Evolutionary conservation across 2,113 vertebrate genomes (phyloP), one percentile per base, ranked within the genome.

Genomic region (Cacatua alba): DNA sequence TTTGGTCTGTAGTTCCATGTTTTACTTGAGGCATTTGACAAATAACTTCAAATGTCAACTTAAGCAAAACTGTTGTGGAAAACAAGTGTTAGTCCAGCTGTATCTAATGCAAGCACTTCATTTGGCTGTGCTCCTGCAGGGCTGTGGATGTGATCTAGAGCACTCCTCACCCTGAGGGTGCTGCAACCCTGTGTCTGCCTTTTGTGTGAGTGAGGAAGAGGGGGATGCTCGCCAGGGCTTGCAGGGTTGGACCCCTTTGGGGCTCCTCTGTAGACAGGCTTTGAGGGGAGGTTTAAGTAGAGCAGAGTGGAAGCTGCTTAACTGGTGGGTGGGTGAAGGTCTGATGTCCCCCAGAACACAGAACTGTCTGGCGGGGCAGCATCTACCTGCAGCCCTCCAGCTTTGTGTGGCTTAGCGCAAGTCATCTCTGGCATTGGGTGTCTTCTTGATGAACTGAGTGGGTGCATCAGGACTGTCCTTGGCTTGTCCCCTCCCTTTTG

Each of bases 161-260:
- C 53, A 29, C 26, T 53, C 9, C 63, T 82, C 16, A 11, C 51
- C 37, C 37, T 0, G 1, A 10, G 69, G 13, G 46, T 39, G 31
- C 41, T 67, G 71, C 16, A 60, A 5, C 67, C 31, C 26, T 1
- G 0, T 28, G 18, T 43, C 46, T 43, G 28, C 44, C 28, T 33
- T 37, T 59, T 0, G 0, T 63, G 59, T 29, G 12, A 43, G 51
- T 4, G 43, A 52, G 11, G 31, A 49, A 31, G 46, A 44, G 14
- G 46, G 35, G 28, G 69, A 59, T 44, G 49, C 41, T 68, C 4
- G 0, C 43, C 0, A 2, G 35, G 28, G 28, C 52, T 80, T 0
- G 1, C 28, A 80, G 81, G 0, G 1, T 25, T 24, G 39, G 46
- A 17, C 44, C 24, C 16, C 13, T 39, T 21, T 68, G 52, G 25